Conservation (phyloP, 1,140 invertebrate species). For the Hesperophylax magnus region DNA sequence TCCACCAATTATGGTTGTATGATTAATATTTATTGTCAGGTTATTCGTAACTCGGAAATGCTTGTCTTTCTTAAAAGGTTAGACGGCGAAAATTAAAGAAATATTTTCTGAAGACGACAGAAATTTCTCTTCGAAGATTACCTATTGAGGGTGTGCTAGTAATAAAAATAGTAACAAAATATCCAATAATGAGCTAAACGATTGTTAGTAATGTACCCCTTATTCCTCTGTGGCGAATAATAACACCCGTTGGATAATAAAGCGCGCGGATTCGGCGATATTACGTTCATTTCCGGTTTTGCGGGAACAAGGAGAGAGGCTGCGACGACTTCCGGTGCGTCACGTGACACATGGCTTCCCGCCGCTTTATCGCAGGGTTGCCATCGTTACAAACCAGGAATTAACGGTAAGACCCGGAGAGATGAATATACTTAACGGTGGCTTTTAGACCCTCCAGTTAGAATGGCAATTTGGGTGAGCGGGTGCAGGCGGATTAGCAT, state of each 20-base stretch:
- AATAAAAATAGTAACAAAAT: neutral
- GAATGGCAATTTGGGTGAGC: neutral
- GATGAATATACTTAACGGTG: neutral
- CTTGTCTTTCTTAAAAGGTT: too few species aligned
- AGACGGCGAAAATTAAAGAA: too few species aligned
- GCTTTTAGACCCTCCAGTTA: too few species aligned
- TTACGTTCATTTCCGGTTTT: constrained; percentile 29
- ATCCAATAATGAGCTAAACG: neutral
- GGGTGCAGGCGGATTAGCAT: neutral
- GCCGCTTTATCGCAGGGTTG: constrained; percentile 26
- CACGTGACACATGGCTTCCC: constrained; percentile 29
- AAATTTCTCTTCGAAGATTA: too few species aligned
- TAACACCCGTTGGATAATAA: constrained; percentile 3
- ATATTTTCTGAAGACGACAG: too few species aligned
- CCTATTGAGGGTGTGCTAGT: neutral
- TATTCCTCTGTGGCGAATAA: neutral
- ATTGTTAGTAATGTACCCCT: neutral
- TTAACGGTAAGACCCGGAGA: constrained; percentile 6
- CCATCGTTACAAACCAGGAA: constrained; percentile 16
- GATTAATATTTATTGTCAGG: too few species aligned
- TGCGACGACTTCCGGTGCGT: constrained; percentile 22
- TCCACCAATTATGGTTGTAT: too few species aligned
- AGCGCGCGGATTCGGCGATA: constrained; percentile 23
- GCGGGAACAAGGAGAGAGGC: constrained; percentile 24
- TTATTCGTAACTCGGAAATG: too few species aligned